Conservation (phyloP, 2,113 vertebrate genomes). For the Castor canadensis region DNA sequence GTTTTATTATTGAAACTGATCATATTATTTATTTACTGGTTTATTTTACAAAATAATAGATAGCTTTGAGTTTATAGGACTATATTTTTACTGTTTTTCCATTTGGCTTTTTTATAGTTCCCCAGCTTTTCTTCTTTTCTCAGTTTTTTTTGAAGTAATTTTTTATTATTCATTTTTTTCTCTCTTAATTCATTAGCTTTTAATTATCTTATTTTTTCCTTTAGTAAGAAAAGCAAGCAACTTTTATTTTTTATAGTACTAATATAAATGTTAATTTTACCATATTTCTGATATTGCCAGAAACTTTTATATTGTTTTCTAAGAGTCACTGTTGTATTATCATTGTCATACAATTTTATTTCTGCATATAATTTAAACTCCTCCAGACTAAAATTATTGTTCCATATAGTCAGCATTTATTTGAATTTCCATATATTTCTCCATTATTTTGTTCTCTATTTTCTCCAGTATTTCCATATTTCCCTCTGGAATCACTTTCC, state of each 20-base stretch:
- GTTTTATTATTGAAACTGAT: neutral
- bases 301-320: neutral
- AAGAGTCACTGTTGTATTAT: neutral
- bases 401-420: slow-evolving; percentile 24
- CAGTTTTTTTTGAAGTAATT: neutral
- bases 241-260: neutral
- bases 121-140: neutral
- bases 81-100: neutral
- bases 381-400: neutral
- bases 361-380: neutral
- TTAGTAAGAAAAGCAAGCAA: neutral
- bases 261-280: neutral
- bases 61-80: neutral
- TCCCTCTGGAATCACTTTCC: slow-evolving; percentile 19
- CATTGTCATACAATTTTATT: neutral
- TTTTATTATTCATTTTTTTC: neutral
- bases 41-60: neutral
- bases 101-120: neutral
- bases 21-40: neutral
- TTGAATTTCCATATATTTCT: slow-evolving; percentile 44
- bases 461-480: neutral
- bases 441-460: neutral
- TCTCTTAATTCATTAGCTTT: neutral
- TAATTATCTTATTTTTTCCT: neutral
- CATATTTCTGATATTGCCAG: neutral